These are phyloP conservation scores for Tenthredo mesomela DNA, from an alignment of 2,888 invertebrate genomes.

Conservation along the genomic window DNA sequence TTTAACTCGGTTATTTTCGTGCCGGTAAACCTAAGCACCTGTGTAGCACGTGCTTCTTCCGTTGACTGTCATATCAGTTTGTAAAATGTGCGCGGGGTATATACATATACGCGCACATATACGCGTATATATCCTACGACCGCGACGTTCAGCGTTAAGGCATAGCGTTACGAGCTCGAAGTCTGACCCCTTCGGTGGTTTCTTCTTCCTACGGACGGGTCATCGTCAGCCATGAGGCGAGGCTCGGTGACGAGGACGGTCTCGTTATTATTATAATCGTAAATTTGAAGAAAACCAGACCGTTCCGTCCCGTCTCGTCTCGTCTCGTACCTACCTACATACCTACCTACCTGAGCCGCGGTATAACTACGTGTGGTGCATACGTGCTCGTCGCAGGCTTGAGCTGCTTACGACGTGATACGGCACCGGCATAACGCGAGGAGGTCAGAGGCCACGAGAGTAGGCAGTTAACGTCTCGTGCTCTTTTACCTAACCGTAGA, in stretches of 20 bases:
- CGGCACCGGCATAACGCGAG: slow-evolving; percentile 56
- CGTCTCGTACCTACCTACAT: neutral
- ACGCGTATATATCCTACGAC: slow-evolving; percentile 1
- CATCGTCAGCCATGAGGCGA: slow-evolving; percentile 47
- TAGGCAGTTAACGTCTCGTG: slow-evolving; percentile 56
- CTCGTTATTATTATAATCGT: slow-evolving; percentile 63
- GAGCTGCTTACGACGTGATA: slow-evolving; percentile 71
- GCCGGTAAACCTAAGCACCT: slow-evolving; percentile 36
- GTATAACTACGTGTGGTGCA: slow-evolving; percentile 71
- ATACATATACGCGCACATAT: neutral
- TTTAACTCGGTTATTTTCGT: slow-evolving; percentile 49
- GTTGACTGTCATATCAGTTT: slow-evolving; percentile 6
- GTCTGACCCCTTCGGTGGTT: slow-evolving; percentile 46
- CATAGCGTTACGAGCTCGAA: slow-evolving; percentile 60
- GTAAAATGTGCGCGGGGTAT: slow-evolving; percentile 48
- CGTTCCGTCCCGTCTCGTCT: slow-evolving; percentile 56
- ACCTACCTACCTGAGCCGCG: neutral
- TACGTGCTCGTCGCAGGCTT: slow-evolving; percentile 61
- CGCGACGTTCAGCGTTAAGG: slow-evolving; percentile 57
- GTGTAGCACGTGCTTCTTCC: slow-evolving; percentile 53
- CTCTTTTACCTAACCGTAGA: slow-evolving; percentile 61
- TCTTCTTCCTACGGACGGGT: slow-evolving; percentile 52
- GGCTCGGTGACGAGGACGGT: slow-evolving; percentile 55
- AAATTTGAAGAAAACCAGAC: slow-evolving; percentile 74
- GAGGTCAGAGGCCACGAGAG: slow-evolving; percentile 67